These are phyloP conservation scores for Phaetusa simplex DNA, from an alignment of 2,113 vertebrate species.

Conservation along the genomic window DNA sequence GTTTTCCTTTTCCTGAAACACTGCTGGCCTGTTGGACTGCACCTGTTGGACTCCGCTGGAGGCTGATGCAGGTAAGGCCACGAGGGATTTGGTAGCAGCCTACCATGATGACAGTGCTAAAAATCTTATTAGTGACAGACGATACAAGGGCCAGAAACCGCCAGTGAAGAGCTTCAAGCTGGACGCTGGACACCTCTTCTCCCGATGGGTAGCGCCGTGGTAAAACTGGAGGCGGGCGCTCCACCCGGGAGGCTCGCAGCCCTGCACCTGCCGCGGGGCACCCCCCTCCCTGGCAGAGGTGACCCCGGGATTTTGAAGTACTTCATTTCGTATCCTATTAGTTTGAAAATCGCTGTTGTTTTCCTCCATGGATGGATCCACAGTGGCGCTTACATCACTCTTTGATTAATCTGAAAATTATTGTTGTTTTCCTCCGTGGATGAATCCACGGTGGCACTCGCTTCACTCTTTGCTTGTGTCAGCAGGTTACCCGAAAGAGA, in stretches of 20 bases:
- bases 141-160: too few relatives aligned
- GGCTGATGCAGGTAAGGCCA: background rate
- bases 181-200: accelerated
- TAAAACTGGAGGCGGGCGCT: too few relatives aligned
- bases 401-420: accelerated
- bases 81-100: accelerated
- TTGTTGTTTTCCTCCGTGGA: accelerated
- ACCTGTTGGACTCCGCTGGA: accelerated
- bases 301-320: accelerated
- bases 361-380: accelerated
- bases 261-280: background rate
- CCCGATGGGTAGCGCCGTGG: accelerated
- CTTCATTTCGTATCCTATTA: accelerated
- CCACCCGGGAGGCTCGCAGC: accelerated
- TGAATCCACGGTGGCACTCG: accelerated
- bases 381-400: background rate
- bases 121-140: accelerated
- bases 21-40: background rate
- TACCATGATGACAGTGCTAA: accelerated
- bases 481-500: background rate
- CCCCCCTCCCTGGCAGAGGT: background rate
- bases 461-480: too few relatives aligned
- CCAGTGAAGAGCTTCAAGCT: background rate
- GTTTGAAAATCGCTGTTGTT: background rate
- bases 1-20: background rate